Evolutionary conservation across 1,140 invertebrate genomes (phyloP), one percentile per base, ranked within the genome.

Genomic region (Hydropsyche tenuis): DNA sequence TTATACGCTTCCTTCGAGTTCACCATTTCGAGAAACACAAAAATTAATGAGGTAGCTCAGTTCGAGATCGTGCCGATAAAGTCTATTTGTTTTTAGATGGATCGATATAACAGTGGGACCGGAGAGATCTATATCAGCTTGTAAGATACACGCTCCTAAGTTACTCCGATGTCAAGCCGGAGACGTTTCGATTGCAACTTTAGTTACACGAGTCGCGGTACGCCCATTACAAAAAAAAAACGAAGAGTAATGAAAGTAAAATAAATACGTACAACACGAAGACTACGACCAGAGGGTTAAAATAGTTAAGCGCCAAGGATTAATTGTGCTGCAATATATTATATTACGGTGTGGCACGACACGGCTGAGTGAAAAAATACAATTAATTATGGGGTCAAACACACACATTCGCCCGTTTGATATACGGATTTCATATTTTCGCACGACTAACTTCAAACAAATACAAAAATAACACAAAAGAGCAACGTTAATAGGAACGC

Each of bases 31-130:
- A 69, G 45, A 69, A 69, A 51, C 37, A 51, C 43, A 69, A 30
- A 51, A 51, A 48, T 69, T 69, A 69, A 69, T 69, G 65, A 69
- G 65, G 65, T 69, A 69, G 65, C 46, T 43, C 65, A 22, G 37
- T 27, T 12, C 4, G 5, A 69, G 65, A 69, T 69, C 65, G 45
- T 14, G 43, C 12, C 20, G 65, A 69, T 69, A 69, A 69, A n/a
- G 65, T 69, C 65, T 69, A 69, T 69, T 69, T 69, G 65, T 69
- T 69, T 69, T 69, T 69, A 69, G 65, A 69, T 69, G 65, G 51
- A 18, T n/a, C 64, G 64, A 66, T 66, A 66, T n/a, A 66, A 69
- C 43, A 69, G 65, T 51, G 48, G 43, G 22, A 69, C 43, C 45
- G 30, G 3, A 37, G 30, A 48, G 65, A 69, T 69, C 22, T 25